Percentiles rank a stretch among this genome's conserved stretches.
Evolutionary conservation across 2,113 vertebrate species (phyloP).

Genomic region (Heptranchias perlo): DNA sequence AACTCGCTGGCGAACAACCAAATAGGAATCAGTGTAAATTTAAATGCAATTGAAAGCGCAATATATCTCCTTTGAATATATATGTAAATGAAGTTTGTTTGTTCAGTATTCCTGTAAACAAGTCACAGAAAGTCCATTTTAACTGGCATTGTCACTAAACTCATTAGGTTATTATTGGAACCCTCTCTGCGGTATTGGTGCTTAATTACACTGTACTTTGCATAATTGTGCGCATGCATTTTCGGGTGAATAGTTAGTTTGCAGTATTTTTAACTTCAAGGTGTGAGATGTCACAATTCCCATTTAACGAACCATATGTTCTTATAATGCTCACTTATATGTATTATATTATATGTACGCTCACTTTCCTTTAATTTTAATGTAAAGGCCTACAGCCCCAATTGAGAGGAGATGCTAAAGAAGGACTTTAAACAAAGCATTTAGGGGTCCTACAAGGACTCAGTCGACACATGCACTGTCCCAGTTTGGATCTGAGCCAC

Average conservation of each 20-base stretch:
- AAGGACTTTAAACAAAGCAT: background rate
- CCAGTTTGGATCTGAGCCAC: background rate
- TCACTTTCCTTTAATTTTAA: background rate
- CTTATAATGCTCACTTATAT: too few relatives aligned
- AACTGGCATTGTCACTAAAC: background rate
- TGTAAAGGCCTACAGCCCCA: background rate
- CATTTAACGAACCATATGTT: slow-evolving; percentile 13
- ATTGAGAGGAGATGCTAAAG: background rate
- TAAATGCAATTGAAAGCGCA: slow-evolving; percentile 11
- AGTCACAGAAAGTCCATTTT: slow-evolving; percentile 2
- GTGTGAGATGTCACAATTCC: slow-evolving; percentile 22
- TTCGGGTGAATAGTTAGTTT: background rate
- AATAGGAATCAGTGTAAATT: slow-evolving; percentile 5
- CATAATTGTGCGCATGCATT: background rate
- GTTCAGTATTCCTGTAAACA: background rate
- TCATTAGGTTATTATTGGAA: background rate
- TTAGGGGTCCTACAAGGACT: background rate
- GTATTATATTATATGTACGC: too few relatives aligned
- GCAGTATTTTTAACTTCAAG: slow-evolving; percentile 20
- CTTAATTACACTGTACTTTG: slow-evolving; percentile 20
- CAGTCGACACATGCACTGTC: background rate
- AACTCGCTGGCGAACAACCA: background rate
- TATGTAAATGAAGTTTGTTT: slow-evolving; percentile 23
- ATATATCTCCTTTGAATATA: slow-evolving; percentile 18
- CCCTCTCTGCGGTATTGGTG: slow-evolving; percentile 16